A percentile compares a stretch with the other conserved stretches of the same genome.
These are phyloP conservation scores for Sphaerophoria taeniata DNA, from an alignment of 2,888 invertebrate genomes.

Conservation along the genomic window DNA sequence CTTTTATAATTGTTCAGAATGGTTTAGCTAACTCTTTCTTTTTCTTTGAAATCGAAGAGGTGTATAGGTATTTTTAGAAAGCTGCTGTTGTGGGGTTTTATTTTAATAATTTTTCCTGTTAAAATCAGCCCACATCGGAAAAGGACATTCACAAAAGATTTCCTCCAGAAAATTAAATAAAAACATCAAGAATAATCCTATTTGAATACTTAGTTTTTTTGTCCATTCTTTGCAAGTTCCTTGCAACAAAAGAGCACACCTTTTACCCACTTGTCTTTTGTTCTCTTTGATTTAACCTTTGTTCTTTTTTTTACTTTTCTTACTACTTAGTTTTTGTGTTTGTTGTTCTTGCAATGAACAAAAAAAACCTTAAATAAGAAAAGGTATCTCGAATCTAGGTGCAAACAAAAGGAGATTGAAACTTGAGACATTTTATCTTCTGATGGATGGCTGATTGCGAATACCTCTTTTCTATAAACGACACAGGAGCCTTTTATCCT, in stretches of 20 bases:
- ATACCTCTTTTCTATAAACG: constrained; percentile 11
- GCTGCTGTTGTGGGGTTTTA: too few species aligned
- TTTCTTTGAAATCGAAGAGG: too few species aligned
- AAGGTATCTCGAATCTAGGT: background rate
- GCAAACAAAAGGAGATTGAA: background rate
- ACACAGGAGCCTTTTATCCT: constrained; percentile 53
- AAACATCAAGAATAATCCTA: background rate
- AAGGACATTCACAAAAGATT: background rate
- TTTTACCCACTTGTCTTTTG: background rate
- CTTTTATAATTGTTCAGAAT: too few species aligned
- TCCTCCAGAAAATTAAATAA: background rate
- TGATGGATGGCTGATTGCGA: constrained; percentile 44
- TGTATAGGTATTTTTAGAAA: too few species aligned
- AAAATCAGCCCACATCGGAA: background rate
- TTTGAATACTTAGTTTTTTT: background rate
- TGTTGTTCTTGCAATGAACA: constrained; percentile 2
- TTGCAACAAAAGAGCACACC: background rate
- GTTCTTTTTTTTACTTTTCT: background rate
- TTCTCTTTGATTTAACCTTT: background rate
- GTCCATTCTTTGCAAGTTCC: background rate
- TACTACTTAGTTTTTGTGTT: background rate
- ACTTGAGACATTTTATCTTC: constrained; percentile 37
- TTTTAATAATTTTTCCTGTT: too few species aligned
- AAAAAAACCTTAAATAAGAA: background rate
- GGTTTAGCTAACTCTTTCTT: too few species aligned